Evolutionary conservation across 2,113 vertebrate genomes (phyloP), one percentile per base, ranked within the genome.

Genomic region (Antechinus flavipes): DNA sequence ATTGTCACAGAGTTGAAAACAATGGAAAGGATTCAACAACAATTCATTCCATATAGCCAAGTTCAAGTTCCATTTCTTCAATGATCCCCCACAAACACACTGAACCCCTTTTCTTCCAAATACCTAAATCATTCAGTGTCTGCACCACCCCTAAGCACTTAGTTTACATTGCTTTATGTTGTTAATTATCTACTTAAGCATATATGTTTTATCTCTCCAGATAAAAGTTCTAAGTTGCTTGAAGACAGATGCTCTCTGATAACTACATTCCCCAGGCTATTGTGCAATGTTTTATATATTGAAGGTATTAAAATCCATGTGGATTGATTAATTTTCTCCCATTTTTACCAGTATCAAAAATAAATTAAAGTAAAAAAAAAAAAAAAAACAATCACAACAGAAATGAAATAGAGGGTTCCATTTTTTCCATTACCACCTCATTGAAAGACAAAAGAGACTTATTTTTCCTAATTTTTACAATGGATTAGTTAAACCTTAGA

Each of bases 331-430:
- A 94, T 52, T 91, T 84, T 53, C 89, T 91, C 55, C 61, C 24
- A 24, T 92, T 95, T 95, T 96, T 91, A 89, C 89, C n/a, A 47
- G 89, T 89, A n/a, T 93, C 93, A 91, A 94, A 68, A 94, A 42
- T 84, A 84, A 42, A 23, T 84, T 22, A 84, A 84, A 42, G 8
- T 84, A 42, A 84, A 84, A 42, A n/a, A 68, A 84, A 42, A n/a
- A 68, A 42, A 42, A 42, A 42, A 42, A 3, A 30, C 68, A 8
- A 58, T 0, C 19, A 42, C n/a, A 84, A 84, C 16, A 84, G 16
- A 96, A 91, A 89, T 90, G 42, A 1, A 42, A 55, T 61, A 49
- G 50, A 94, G 89, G 96, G 49, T 91, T 90, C 27, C 53, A 52
- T 90, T 90, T 94, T 93, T 54, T 92, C 52, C 55, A 91, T 91